Conservation (phyloP, 2,888 invertebrate species). For the Hirtodrosophila histrioides region DNA sequence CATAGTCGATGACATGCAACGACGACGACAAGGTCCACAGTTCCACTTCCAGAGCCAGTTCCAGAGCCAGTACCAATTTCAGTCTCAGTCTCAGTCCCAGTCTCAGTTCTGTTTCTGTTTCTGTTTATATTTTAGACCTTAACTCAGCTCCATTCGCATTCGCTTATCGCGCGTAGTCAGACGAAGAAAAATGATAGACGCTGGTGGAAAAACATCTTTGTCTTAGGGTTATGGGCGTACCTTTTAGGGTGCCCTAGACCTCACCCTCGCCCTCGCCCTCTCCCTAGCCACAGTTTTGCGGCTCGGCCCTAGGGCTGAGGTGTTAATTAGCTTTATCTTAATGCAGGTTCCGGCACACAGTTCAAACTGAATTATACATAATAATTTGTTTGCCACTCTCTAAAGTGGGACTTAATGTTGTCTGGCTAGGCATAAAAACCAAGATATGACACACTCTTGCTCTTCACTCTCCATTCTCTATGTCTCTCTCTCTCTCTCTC, state of each 20-base stretch:
- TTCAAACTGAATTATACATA: constrained; percentile 79
- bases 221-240: constrained; percentile 27
- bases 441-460: constrained; percentile 44
- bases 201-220: constrained; percentile 48
- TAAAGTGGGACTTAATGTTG: constrained; percentile 77
- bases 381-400: constrained; percentile 78
- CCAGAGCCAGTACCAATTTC: too few relatives aligned
- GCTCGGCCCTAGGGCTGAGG: constrained; percentile 53
- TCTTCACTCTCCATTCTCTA: not conserved
- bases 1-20: constrained; percentile 58
- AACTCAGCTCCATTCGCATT: constrained; percentile 37
- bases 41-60: not conserved
- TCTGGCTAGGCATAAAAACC: constrained; percentile 45
- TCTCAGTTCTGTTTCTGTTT: constrained; percentile 3
- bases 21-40: constrained; percentile 2
- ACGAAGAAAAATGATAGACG: constrained; percentile 60
- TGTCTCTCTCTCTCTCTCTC: not conserved
- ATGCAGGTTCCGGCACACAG: constrained; percentile 79
- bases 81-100: constrained; percentile 4
- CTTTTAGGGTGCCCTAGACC: constrained; percentile 32
- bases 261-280: not conserved
- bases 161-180: constrained; percentile 60
- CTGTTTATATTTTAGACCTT: constrained; percentile 3
- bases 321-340: constrained; percentile 81
- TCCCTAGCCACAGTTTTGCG: not conserved